Percentiles rank a stretch among this genome's conserved stretches.
These are phyloP conservation scores for Aporrectodea caliginosa DNA, from an alignment of 1,140 invertebrate species.

Conservation along the genomic window DNA sequence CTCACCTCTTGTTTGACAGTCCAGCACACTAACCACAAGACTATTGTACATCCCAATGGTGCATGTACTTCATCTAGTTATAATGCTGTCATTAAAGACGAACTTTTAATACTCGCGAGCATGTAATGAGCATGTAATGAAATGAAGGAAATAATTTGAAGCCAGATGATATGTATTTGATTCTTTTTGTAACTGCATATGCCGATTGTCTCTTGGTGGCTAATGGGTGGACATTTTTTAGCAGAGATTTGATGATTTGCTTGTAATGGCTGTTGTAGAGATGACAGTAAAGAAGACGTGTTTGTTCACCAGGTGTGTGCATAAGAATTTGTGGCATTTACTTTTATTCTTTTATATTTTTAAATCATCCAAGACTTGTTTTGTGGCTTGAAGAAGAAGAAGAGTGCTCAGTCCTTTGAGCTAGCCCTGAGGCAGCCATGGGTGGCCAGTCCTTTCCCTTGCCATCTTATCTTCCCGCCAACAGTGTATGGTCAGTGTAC, in stretches of 20 bases:
- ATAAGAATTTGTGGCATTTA: background rate
- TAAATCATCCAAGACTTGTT: background rate
- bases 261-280: constrained; percentile 61
- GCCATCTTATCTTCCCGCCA: background rate
- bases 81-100: no score
- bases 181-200: background rate
- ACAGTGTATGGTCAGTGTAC: no score
- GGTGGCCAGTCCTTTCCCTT: background rate
- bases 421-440: no score
- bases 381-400: background rate
- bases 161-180: background rate
- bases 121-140: no score
- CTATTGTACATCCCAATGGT: no score
- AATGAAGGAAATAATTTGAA: no score
- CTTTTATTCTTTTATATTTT: background rate
- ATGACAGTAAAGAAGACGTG: constrained; percentile 98
- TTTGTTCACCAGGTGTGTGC: constrained; percentile 82
- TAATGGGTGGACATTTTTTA: constrained; percentile 35
- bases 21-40: no score
- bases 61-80: no score
- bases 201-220: background rate
- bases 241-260: background rate
- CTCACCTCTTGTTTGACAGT: no score
- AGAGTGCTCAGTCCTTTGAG: background rate
- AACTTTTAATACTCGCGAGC: no score